Conservation (phyloP, 1,140 invertebrate species). For the Drosophila yakuba region DNA sequence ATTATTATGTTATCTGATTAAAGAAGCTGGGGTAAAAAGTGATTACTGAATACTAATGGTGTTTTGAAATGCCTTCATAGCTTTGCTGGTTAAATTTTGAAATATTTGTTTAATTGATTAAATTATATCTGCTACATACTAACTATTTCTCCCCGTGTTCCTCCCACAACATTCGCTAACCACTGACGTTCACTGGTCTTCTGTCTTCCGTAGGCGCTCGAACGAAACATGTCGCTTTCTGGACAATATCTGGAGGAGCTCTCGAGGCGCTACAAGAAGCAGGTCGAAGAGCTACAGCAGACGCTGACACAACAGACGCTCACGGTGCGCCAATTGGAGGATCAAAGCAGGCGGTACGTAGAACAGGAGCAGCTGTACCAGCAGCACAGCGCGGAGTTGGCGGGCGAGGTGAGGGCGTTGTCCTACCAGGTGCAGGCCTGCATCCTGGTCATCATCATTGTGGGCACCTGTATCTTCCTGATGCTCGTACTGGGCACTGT, state of each 20-base stretch:
- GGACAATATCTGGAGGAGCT: constrained; percentile 98
- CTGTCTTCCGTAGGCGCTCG: constrained; percentile 89
- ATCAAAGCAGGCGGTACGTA: constrained; percentile 89
- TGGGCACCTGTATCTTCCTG: constrained; percentile 73
- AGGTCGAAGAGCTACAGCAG: constrained; percentile 97
- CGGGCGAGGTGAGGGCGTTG: constrained; percentile 87
- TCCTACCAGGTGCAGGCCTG: constrained; percentile 78
- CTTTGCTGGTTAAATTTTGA: background rate
- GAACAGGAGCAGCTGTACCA: constrained; percentile 89
- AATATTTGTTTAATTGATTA: background rate
- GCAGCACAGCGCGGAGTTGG: constrained; percentile 87
- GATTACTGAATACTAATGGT: too few relatives aligned
- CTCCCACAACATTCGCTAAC: constrained; percentile 23
- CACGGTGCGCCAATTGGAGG: constrained; percentile 90
- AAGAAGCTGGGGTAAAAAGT: too few relatives aligned
- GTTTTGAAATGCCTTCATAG: too few relatives aligned
- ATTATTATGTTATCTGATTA: too few relatives aligned
- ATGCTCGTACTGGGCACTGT: constrained; percentile 72
- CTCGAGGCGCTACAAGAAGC: constrained; percentile 96
- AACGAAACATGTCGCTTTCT: constrained; percentile 98
- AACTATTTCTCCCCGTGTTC: constrained; percentile 3
- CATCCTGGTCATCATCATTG: constrained; percentile 72
- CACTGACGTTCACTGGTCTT: constrained; percentile 19
- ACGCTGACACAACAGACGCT: constrained; percentile 94
- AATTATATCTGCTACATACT: too few relatives aligned